A percentile compares a stretch with the other conserved stretches of the same genome.
These are phyloP conservation scores for Epinotia bilunana DNA, from an alignment of 2,888 invertebrate species.

Conservation along the genomic window DNA sequence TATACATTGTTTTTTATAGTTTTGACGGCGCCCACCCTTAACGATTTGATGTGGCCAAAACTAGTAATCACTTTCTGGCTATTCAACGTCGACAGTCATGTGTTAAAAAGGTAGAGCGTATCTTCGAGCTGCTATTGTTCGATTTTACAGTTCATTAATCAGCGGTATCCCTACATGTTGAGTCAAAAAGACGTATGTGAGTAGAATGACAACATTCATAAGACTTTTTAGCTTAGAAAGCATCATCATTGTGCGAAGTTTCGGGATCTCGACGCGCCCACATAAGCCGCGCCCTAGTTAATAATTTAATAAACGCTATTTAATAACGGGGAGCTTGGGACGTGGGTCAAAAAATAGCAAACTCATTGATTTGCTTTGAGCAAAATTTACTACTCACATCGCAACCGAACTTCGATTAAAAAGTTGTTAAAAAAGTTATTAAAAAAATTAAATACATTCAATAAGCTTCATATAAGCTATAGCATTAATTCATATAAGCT, in stretches of 20 bases:
- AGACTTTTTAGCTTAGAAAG: neutral
- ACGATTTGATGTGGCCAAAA: conserved; percentile 8
- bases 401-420: neutral
- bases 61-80: conserved; percentile 40
- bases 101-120: conserved; percentile 56
- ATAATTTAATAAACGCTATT: conserved; percentile 38
- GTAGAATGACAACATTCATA: neutral
- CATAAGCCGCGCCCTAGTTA: conserved; percentile 50
- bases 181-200: conserved; percentile 8
- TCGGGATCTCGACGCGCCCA: conserved; percentile 69
- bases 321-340: conserved; percentile 10
- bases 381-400: neutral
- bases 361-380: conserved; percentile 9
- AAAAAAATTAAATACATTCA: no score
- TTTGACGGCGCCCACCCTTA: neutral
- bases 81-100: conserved; percentile 45
- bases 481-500: no score
- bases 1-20: neutral
- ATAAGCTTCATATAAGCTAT: no score
- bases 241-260: conserved; percentile 61
- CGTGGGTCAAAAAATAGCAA: conserved; percentile 3
- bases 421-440: neutral
- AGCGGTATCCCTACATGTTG: conserved; percentile 45
- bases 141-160: conserved; percentile 80
- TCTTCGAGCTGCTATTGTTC: conserved; percentile 69